phyloP scores from a whole-genome alignment of 2,113 vertebrate species.

The Ivindomyrus marchei region DNA sequence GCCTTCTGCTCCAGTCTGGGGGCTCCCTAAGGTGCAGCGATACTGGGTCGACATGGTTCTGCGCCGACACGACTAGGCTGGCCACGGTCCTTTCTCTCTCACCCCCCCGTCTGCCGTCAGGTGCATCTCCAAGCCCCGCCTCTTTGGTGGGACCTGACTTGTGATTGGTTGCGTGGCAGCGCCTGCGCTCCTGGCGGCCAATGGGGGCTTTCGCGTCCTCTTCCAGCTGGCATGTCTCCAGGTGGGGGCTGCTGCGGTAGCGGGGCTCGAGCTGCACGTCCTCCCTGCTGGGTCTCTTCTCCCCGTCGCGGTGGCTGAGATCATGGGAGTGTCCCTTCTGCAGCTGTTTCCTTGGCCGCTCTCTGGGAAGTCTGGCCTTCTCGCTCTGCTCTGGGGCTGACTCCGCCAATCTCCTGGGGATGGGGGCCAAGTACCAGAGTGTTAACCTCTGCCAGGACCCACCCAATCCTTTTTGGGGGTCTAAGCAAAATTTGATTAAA shows the following conservation, averaged over 20 bases:
- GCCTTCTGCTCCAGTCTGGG: slow-evolving; percentile 67
- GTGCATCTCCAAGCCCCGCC: slow-evolving; percentile 53
- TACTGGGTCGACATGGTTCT: slow-evolving; percentile 44
- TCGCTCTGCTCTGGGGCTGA: slow-evolving; percentile 67
- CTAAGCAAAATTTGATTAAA: neutral
- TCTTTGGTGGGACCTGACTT: slow-evolving; percentile 9
- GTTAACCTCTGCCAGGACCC: neutral
- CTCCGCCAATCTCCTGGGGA: slow-evolving; percentile 71
- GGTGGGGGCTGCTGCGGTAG: slow-evolving; percentile 73
- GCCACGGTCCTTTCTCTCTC: slow-evolving; percentile 21
- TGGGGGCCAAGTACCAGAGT: neutral
- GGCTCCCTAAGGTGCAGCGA: slow-evolving; percentile 73
- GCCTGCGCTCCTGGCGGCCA: slow-evolving; percentile 64
- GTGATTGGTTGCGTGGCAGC: slow-evolving; percentile 63
- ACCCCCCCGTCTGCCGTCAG: slow-evolving; percentile 15
- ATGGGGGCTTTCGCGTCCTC: slow-evolving; percentile 71
- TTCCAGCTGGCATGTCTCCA: slow-evolving; percentile 67
- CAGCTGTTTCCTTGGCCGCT: slow-evolving; percentile 73
- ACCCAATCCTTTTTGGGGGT: neutral
- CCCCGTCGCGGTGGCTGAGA: slow-evolving; percentile 60
- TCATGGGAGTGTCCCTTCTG: slow-evolving; percentile 85
- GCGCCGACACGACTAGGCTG: slow-evolving; percentile 27
- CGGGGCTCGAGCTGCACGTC: slow-evolving; percentile 34
- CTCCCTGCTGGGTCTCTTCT: slow-evolving; percentile 45
- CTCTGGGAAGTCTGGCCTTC: slow-evolving; percentile 62